Conservation (phyloP, 2,888 invertebrate species). For the Flabesymbios commensalis region DNA sequence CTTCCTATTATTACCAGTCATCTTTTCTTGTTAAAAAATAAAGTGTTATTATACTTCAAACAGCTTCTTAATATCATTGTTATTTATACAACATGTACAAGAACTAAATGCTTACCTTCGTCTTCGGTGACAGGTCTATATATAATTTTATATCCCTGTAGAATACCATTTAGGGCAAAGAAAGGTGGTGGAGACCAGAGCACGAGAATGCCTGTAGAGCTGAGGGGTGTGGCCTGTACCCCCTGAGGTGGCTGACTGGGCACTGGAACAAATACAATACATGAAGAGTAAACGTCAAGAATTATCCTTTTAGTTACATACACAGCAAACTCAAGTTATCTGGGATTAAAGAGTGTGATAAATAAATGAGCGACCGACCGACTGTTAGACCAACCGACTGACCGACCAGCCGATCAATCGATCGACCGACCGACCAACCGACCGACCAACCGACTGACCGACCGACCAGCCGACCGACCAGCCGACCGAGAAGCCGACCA, state of each 20-base stretch:
- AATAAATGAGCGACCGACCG: too few relatives aligned
- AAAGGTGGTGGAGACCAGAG: conserved; percentile 93
- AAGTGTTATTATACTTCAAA: background rate
- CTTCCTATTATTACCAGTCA: background rate
- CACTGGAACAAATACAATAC: conserved; percentile 66
- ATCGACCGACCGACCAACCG: too few relatives aligned
- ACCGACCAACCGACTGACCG: too few relatives aligned
- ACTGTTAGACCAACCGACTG: too few relatives aligned
- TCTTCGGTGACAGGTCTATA: conserved; percentile 68
- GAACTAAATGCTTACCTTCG: too few relatives aligned
- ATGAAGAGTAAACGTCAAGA: background rate
- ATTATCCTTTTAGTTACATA: background rate
- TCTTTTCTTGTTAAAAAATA: background rate
- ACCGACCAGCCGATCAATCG: too few relatives aligned
- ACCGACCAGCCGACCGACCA: too few relatives aligned
- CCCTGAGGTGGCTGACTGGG: conserved; percentile 88
- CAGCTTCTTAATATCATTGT: too few relatives aligned
- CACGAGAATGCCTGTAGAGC: conserved; percentile 91
- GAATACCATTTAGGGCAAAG: conserved; percentile 88
- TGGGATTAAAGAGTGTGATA: too few relatives aligned
- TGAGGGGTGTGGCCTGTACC: conserved; percentile 87
- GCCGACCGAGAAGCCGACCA: too few relatives aligned
- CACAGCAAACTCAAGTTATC: too few relatives aligned
- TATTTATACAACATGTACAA: too few relatives aligned
- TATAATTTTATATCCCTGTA: conserved; percentile 89